phyloP scores from a whole-genome alignment of 2,113 vertebrate genomes.

The Xiphophorus hellerii region DNA sequence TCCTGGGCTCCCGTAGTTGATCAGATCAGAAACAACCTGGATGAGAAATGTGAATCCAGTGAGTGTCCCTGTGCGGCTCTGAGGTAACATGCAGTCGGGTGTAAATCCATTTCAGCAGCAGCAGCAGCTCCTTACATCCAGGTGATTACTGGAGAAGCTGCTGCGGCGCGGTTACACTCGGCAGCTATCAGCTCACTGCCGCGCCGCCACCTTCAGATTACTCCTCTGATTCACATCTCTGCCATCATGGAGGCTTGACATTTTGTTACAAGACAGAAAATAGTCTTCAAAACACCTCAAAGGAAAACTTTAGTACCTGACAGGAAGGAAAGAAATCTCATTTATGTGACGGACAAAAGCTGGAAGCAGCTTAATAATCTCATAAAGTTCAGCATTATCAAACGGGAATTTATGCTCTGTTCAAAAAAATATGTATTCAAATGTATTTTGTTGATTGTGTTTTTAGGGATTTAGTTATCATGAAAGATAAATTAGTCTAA shows the following conservation, averaged over 20 bases:
- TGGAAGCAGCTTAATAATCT: conserved; percentile 22
- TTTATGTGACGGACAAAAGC: conserved; percentile 29
- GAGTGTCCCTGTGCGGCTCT: conserved; percentile 19
- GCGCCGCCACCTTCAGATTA: conserved; percentile 65
- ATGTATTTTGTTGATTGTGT: too few relatives aligned
- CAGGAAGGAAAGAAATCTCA: conserved; percentile 15
- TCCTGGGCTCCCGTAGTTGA: background rate
- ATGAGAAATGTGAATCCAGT: conserved; percentile 40
- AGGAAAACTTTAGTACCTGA: conserved; percentile 50
- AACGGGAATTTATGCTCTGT: background rate
- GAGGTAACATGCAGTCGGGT: conserved; percentile 45
- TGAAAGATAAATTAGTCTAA: too few relatives aligned
- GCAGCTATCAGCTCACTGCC: conserved; percentile 62
- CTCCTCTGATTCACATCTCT: conserved; percentile 64
- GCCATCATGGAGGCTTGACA: conserved; percentile 68
- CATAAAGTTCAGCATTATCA: conserved; percentile 17
- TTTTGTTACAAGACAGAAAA: conserved; percentile 73
- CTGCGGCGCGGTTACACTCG: conserved; percentile 34
- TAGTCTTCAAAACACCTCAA: conserved; percentile 67
- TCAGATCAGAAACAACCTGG: conserved; percentile 22
- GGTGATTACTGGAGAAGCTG: conserved; percentile 53
- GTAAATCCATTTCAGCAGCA: conserved; percentile 51
- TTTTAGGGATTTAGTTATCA: too few relatives aligned
- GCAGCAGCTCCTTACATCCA: conserved; percentile 35
- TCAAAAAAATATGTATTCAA: background rate